Evolutionary conservation across 2,113 vertebrate species (phyloP).

Genomic region (Heterocephalus glaber): DNA sequence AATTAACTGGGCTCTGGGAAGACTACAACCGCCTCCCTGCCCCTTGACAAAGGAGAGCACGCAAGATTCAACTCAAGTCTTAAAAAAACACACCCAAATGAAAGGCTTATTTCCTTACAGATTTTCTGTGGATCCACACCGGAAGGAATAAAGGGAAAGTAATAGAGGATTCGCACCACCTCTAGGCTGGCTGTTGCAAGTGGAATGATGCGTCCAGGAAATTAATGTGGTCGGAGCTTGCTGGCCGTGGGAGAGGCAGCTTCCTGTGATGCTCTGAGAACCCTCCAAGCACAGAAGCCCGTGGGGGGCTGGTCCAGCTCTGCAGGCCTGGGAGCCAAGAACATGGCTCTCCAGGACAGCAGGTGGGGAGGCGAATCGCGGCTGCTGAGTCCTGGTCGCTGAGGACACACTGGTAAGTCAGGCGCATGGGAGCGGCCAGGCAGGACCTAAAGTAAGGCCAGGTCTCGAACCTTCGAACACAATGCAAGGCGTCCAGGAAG

Average conservation of each 20-base stretch:
- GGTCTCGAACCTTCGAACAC: background rate
- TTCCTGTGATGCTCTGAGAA: background rate
- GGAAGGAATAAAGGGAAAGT: background rate
- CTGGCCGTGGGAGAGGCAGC: too few species aligned
- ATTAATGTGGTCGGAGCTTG: background rate
- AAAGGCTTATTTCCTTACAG: slow-evolving; percentile 47
- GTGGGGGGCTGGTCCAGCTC: too few species aligned
- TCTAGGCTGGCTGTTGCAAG: background rate
- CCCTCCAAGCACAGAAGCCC: background rate
- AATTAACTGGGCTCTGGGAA: background rate
- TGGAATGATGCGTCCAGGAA: background rate
- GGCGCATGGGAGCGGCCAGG: background rate
- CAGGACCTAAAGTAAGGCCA: background rate
- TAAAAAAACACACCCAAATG: background rate
- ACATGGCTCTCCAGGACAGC: background rate
- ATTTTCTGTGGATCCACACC: background rate
- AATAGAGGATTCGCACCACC: background rate
- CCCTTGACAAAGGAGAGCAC: background rate
- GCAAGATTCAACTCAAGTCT: background rate
- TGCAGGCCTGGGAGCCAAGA: background rate
- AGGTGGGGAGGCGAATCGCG: background rate
- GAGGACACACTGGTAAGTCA: background rate
- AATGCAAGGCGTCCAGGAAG: background rate
- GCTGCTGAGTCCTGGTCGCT: too few species aligned
- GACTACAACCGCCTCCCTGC: background rate